Evolutionary conservation across 2,888 invertebrate genomes (phyloP).

Genomic region (Drosophila macrospina): DNA sequence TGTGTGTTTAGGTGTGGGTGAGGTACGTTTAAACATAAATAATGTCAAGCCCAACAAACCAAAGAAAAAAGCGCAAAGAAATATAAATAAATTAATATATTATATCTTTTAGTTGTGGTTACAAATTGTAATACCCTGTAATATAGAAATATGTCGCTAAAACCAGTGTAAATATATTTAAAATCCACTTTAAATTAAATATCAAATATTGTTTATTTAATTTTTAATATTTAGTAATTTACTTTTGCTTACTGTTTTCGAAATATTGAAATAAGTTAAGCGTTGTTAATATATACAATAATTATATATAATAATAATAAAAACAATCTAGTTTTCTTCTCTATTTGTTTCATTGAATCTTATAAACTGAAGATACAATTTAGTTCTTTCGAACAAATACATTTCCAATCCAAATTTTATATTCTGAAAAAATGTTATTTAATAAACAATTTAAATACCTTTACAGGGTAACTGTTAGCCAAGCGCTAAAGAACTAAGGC

Average conservation of each 20-base stretch:
- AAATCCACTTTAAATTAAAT: too few relatives aligned
- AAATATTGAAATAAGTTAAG: too few relatives aligned
- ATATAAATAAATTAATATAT: conserved; percentile 16
- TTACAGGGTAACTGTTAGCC: conserved; percentile 10
- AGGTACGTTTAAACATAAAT: conserved; percentile 40
- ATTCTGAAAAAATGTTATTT: not conserved
- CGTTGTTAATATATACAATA: too few relatives aligned
- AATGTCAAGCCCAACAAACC: conserved; percentile 63
- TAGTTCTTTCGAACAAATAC: not conserved
- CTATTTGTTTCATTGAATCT: not conserved
- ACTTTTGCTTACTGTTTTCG: too few relatives aligned
- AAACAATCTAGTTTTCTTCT: too few relatives aligned
- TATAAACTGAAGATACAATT: not conserved
- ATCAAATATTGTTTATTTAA: too few relatives aligned
- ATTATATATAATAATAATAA: too few relatives aligned
- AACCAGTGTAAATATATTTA: not conserved
- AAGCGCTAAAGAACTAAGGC: not conserved
- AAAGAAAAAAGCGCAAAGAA: conserved; percentile 30
- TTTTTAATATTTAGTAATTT: too few relatives aligned
- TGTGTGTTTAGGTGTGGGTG: conserved; percentile 9
- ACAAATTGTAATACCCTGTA: conserved; percentile 25
- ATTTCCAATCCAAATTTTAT: not conserved
- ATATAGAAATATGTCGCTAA: too few relatives aligned
- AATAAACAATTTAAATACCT: not conserved
- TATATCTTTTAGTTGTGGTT: conserved; percentile 23